Conservation (phyloP, 2,113 vertebrate species). For the Corvus hawaiiensis region DNA sequence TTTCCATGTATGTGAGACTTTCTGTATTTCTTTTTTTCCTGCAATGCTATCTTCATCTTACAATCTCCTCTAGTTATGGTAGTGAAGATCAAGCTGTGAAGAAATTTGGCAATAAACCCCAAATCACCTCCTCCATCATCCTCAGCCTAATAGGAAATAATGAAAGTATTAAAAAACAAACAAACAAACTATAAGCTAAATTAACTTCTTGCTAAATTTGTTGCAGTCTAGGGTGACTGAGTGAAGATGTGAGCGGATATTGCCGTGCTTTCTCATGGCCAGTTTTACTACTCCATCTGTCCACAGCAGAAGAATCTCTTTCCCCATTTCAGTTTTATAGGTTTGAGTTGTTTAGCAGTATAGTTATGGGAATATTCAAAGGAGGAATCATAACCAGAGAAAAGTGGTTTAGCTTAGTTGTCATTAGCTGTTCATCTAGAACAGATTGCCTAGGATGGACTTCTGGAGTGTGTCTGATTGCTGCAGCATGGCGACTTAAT, state of each 20-base stretch:
- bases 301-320: not conserved
- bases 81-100: not conserved
- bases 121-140: not conserved
- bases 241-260: not conserved
- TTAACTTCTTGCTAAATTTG: not conserved
- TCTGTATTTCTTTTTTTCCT: not conserved
- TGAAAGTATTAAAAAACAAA: not conserved
- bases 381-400: conserved; percentile 7
- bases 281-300: conserved; percentile 43
- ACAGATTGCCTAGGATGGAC: conserved; percentile 40
- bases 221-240: not conserved
- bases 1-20: not conserved
- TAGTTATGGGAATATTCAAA: conserved; percentile 35
- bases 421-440: conserved; percentile 32
- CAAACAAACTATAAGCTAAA: not conserved
- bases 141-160: not conserved
- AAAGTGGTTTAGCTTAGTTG: not conserved
- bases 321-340: not conserved
- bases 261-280: not conserved
- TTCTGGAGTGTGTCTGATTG: conserved; percentile 43
- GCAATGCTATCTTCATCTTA: not conserved
- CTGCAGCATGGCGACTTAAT: not conserved
- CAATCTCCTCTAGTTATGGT: not conserved
- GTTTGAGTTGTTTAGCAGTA: not conserved
- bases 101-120: not conserved